Conservation (phyloP, 2,888 invertebrate genomes). For the Noctua janthina region DNA sequence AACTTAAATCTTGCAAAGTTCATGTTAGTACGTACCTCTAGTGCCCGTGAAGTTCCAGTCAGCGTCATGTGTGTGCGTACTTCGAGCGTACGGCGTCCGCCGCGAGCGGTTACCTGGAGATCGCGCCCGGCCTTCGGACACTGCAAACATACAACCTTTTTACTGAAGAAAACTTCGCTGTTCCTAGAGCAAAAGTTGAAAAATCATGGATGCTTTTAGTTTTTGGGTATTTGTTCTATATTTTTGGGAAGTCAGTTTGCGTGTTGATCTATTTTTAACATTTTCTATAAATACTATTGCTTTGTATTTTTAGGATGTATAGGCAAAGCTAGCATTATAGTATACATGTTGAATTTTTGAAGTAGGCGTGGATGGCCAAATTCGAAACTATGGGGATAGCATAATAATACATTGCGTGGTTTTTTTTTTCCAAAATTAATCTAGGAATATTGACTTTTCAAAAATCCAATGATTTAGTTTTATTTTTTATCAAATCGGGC, state of each 20-base stretch:
- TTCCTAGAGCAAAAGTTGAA: conserved; percentile 20
- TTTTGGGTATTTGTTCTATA: background rate
- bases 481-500: too few relatives aligned
- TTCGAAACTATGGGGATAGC: too few relatives aligned
- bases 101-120: conserved; percentile 83
- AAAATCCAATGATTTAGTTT: too few relatives aligned
- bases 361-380: too few relatives aligned
- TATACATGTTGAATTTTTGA: too few relatives aligned
- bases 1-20: background rate
- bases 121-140: conserved; percentile 75
- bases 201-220: background rate
- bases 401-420: too few relatives aligned
- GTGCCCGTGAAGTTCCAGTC: conserved; percentile 89
- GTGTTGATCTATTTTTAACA: background rate
- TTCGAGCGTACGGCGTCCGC: conserved; percentile 84
- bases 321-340: background rate
- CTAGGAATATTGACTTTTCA: too few relatives aligned
- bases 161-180: conserved; percentile 27
- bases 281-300: background rate
- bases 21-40: conserved; percentile 75
- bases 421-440: too few relatives aligned
- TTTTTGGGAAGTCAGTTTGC: background rate
- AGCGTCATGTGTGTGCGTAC: conserved; percentile 83
- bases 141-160: conserved; percentile 73
- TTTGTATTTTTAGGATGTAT: background rate